Evolutionary conservation across 2,888 invertebrate genomes (phyloP), one percentile per base, ranked within the genome.

Genomic region (Stegana nigrithorax): DNA sequence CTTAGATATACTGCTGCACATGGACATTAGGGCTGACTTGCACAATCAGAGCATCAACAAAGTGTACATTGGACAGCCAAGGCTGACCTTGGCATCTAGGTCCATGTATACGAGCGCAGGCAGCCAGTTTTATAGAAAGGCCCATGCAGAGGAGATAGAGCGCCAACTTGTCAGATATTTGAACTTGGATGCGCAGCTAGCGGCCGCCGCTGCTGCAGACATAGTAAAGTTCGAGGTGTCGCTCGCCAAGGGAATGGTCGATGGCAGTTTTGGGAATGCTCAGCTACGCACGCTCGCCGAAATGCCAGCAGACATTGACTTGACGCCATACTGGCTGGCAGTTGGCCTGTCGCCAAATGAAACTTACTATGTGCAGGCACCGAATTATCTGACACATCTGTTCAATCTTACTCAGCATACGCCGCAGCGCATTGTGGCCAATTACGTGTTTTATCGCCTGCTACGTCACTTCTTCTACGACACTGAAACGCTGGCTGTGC

Each of bases 31-130:
- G 4, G 63, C 62, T 0, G 80, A 81, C 60, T 67, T 71, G 21
- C 72, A 64, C 0, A 73, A 76, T 44, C 66, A 62, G 17, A 71
- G 69, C 0, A 44, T 63, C 1, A 73, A 60, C 36, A 70, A 71
- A 0, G 58, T 85, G 12, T 82, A 75, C 45, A 73, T 84, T 25
- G 82, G 84, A 0, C 83, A 85, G 29, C 80, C 85, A 0, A 4
- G 59, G 44, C 51, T 71, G 1, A 61, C 60, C 1, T 23, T 74
- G 12, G 64, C 62, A 27, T 65, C 64, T 21, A 70, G 67, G 50
- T 66, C 68, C 14, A 66, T 74, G 60, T 74, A 74, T 59, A 59
- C 63, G 10, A 66, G 67, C 1, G 67, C 55, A 12, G 65, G 60
- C 1, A 74, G 72, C 2, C 51, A 68, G 1, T 63, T 69, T 26